Conservation (phyloP, 2,797 vertebrate species). For the Trachurus trachurus region DNA sequence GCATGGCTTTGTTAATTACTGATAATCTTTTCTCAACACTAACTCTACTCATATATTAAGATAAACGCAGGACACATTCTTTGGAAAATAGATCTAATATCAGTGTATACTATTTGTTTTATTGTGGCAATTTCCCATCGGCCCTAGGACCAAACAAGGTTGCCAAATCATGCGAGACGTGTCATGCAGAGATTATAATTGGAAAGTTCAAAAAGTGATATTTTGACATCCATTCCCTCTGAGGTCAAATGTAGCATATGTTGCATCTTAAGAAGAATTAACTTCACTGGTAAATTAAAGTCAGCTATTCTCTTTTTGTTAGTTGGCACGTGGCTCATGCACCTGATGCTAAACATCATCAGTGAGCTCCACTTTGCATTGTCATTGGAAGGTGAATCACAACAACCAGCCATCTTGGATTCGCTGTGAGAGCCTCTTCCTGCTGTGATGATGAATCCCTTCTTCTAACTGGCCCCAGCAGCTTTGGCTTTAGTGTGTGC, state of each 20-base stretch:
- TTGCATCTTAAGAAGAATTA: not conserved
- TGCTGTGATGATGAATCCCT: slow-evolving; percentile 21
- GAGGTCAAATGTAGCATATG: not conserved
- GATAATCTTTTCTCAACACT: not conserved
- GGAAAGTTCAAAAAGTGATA: not conserved
- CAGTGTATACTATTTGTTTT: not conserved
- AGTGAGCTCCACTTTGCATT: not conserved
- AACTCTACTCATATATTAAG: not conserved
- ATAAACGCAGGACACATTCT: not conserved
- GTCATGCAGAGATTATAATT: not conserved
- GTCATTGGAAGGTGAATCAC: not conserved
- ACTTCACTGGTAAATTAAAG: not conserved
- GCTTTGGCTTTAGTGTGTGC: slow-evolving; percentile 32
- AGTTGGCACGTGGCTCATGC: not conserved
- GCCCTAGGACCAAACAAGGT: not conserved
- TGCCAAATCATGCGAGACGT: not conserved
- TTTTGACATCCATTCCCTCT: not conserved
- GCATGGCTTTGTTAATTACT: not conserved
- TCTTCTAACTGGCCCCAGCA: slow-evolving; percentile 23
- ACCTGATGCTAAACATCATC: not conserved
- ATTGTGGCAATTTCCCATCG: not conserved
- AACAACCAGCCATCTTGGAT: slow-evolving; percentile 20
- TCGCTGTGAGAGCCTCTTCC: slow-evolving; percentile 10
- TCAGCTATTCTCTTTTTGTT: not conserved
- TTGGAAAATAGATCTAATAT: not conserved